These are phyloP conservation scores for Oligia latruncula DNA, from an alignment of 2,888 invertebrate genomes.

Conservation along the genomic window DNA sequence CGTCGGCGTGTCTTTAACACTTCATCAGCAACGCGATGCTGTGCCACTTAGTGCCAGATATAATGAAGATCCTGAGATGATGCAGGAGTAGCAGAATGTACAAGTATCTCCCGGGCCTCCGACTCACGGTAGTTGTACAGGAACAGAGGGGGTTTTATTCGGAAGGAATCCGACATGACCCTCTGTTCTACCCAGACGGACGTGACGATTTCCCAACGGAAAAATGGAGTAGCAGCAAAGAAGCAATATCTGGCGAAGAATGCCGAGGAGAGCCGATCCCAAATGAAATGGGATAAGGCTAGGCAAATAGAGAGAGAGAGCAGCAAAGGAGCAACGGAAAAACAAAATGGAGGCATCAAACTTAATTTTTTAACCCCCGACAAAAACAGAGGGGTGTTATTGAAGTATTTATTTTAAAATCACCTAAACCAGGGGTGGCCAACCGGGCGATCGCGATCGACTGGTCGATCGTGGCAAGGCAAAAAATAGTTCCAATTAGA, in stretches of 20 bases:
- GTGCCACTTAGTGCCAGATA: too few species aligned
- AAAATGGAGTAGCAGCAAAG: not conserved
- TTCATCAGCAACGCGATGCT: not conserved
- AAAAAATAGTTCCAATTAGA: too few species aligned
- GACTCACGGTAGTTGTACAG: not conserved
- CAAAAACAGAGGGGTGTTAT: too few species aligned
- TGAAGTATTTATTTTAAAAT: not conserved
- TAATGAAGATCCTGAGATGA: not conserved
- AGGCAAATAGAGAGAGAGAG: not conserved
- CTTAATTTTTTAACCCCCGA: not conserved
- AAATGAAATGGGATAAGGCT: not conserved
- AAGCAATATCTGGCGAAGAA: not conserved
- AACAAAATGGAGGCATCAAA: not conserved
- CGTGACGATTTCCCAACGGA: not conserved
- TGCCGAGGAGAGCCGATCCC: not conserved
- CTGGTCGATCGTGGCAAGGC: too few species aligned
- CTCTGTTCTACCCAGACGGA: not conserved
- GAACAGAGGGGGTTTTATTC: not conserved
- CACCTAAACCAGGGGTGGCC: not conserved
- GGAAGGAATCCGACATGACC: not conserved
- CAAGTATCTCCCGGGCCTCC: not conserved
- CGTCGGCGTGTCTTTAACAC: not conserved
- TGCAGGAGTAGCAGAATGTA: not conserved
- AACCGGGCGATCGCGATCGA: too few species aligned
- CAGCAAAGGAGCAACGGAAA: not conserved